Evolutionary conservation across 2,888 invertebrate genomes (phyloP).

Genomic region (Yponomeuta cagnagella): DNA sequence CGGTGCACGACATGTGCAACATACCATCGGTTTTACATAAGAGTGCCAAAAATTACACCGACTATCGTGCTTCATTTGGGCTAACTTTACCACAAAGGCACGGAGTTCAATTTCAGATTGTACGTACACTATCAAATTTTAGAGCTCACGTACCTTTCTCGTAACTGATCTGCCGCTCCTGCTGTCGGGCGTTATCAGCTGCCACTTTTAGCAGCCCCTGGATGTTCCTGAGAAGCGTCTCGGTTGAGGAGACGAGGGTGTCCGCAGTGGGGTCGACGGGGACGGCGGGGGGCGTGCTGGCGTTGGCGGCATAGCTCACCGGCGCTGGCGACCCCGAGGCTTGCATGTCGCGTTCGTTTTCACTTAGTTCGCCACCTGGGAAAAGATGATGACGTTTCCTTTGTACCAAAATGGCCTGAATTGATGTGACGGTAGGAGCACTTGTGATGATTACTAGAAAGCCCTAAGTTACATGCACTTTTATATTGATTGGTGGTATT

Average conservation of each 20-base stretch:
- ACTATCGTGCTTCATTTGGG: too few species aligned
- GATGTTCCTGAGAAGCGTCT: conserved; percentile 95
- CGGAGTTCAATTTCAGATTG: too few species aligned
- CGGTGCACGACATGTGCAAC: too few species aligned
- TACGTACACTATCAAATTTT: too few species aligned
- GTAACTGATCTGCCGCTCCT: conserved; percentile 96
- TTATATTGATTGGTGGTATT: background rate
- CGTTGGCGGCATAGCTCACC: conserved; percentile 87
- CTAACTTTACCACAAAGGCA: too few species aligned
- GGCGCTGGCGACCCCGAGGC: conserved; percentile 79
- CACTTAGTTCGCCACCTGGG: conserved; percentile 82
- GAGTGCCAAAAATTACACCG: too few species aligned
- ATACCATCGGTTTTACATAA: too few species aligned
- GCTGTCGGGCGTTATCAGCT: conserved; percentile 97
- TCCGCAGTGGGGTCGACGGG: conserved; percentile 68
- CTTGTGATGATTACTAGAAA: too few species aligned
- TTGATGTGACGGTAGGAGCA: too few species aligned
- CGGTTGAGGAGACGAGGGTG: conserved; percentile 86
- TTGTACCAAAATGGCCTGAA: too few species aligned
- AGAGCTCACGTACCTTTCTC: conserved; percentile 88
- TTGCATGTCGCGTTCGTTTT: conserved; percentile 82
- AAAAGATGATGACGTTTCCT: background rate
- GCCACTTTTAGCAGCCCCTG: conserved; percentile 97
- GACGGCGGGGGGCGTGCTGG: conserved; percentile 69
- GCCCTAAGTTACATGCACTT: too few species aligned